Base-by-base conservation (phyloP, 1,140 invertebrate species). In the Paraescarpia echinospica region DNA sequence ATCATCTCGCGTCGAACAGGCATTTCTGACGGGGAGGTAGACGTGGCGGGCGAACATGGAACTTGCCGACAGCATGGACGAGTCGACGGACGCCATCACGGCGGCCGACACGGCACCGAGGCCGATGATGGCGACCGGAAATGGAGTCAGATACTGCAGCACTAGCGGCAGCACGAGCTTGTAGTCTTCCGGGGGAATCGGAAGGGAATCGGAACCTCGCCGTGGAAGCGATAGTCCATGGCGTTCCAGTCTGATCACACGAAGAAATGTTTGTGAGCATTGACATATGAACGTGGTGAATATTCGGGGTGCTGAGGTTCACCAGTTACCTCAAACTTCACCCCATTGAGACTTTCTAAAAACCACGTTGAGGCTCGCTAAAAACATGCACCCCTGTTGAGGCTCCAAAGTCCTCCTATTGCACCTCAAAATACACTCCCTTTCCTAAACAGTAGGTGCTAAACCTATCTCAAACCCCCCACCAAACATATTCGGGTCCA, bases 101-200 rank as follows among this genome's bases (percentile, higher is more conserved):
- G 92, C 92, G n/a, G 92, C 92, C 14, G 92, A 92, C 34, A 92
- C 92, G 31, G 92, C 92, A 18, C 92, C 92, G 1, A 93, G 92
- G 9, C 93, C 93, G 27, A 93, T 93, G 59, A 93, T 90, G 33
- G 93, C 91, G 34, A 93, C 93, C 91, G 93, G 92, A 41, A 92
- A 22, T 48, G 93, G 93, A 22, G 93, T 93, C n/a, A 93, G 59
- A 41, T 89, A 93, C 89, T 94, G 99, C 94, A 99, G 97, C 14
- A 99, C 99, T 97, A 99, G 97, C 8, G 99, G 99, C 90, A 99
- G 96, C 93, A 99, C 98, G 97, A 99, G 98, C 94, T 98, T 98
- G 0, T 98, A 98, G 48, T 92, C 51, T 33, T 89, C 34, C 1
- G 48, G 41, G 96, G 92, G 92, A 33, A 92, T n/a, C n/a, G n/a